A percentile compares a stretch with the other conserved stretches of the same genome.
phyloP scores from a whole-genome alignment of 1,140 invertebrate species.

The Manduca sexta region DNA sequence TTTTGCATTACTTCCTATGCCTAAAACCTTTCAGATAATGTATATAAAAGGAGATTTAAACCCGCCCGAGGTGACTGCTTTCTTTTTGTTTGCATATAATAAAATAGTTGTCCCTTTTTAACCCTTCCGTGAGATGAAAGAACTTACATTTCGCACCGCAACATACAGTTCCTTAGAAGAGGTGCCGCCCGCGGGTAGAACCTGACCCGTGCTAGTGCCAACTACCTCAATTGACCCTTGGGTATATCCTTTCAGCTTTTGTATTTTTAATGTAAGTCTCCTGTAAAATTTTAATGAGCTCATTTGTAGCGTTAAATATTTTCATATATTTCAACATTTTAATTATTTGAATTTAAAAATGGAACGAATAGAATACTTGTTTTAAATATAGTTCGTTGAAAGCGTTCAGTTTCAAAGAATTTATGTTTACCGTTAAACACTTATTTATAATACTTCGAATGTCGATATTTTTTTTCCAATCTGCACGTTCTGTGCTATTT shows the following conservation, averaged over 20 bases:
- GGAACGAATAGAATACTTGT: too few species aligned
- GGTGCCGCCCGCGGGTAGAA: conserved; percentile 7
- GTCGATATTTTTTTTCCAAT: too few species aligned
- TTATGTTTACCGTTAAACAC: too few species aligned
- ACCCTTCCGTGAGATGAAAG: background rate
- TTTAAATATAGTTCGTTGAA: too few species aligned
- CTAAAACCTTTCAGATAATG: too few species aligned
- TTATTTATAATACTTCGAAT: too few species aligned
- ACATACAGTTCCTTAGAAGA: conserved; percentile 8
- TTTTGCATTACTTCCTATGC: too few species aligned
- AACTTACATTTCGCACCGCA: conserved; percentile 5
- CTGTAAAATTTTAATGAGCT: background rate
- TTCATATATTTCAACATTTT: too few species aligned
- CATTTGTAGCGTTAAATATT: background rate
- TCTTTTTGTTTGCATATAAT: conserved; percentile 1
- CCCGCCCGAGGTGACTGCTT: background rate
- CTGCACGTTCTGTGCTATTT: too few species aligned
- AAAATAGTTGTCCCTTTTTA: background rate
- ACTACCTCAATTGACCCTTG: background rate
- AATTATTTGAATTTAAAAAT: too few species aligned
- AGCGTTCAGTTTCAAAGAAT: too few species aligned
- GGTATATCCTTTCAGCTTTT: background rate
- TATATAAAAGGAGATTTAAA: too few species aligned
- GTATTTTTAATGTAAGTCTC: background rate
- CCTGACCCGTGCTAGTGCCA: conserved; percentile 8